A percentile compares a stretch with the other conserved stretches of the same genome.
phyloP scores from a whole-genome alignment of 2,888 invertebrate species.

The Brachynemurus nebulosus region DNA sequence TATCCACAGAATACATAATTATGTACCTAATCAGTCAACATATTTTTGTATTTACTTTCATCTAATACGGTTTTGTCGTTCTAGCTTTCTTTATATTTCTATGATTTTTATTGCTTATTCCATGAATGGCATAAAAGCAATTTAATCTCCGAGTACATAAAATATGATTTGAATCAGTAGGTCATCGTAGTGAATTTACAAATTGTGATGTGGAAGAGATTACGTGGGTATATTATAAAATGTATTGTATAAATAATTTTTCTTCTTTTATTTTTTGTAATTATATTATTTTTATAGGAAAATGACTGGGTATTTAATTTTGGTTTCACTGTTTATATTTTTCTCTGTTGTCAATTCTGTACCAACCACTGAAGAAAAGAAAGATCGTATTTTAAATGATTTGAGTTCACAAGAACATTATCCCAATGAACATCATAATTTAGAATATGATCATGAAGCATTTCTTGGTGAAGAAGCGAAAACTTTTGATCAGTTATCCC shows the following conservation, averaged over 20 bases:
- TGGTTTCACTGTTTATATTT: slow-evolving; percentile 19
- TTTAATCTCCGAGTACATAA: too few species aligned
- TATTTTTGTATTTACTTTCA: too few species aligned
- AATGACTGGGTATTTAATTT: background rate
- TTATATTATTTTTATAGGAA: background rate
- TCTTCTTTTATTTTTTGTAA: background rate
- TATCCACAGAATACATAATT: too few species aligned
- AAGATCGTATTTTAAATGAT: slow-evolving; percentile 49
- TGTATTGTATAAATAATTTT: background rate
- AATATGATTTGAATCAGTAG: too few species aligned
- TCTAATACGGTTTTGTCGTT: too few species aligned
- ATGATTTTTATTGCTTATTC: too few species aligned
- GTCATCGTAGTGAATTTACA: background rate
- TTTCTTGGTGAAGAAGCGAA: slow-evolving; percentile 93
- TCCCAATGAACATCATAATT: slow-evolving; percentile 59
- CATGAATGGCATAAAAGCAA: too few species aligned
- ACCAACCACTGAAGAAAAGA: slow-evolving; percentile 58
- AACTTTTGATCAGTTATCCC: slow-evolving; percentile 83
- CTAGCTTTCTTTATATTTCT: too few species aligned
- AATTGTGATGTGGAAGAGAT: slow-evolving; percentile 2
- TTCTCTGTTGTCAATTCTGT: slow-evolving; percentile 36
- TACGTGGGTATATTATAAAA: background rate
- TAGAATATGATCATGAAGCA: slow-evolving; percentile 92
- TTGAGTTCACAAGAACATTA: slow-evolving; percentile 70
- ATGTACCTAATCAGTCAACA: too few species aligned